Base-by-base conservation (phyloP, 2,797 vertebrate species). In the Diplodus puntazzo region DNA sequence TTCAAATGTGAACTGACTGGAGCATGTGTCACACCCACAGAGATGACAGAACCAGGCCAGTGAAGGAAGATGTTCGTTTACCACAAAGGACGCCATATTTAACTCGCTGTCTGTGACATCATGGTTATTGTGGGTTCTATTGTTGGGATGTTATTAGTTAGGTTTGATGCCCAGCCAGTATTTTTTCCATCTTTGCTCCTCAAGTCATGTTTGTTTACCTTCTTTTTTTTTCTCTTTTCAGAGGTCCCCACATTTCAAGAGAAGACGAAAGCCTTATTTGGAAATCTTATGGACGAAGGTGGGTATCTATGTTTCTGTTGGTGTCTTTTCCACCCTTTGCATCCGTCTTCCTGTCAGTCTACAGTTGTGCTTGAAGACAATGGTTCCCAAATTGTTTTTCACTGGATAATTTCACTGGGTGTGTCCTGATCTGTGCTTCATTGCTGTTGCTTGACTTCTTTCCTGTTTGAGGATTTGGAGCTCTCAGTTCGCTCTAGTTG, bases 201-300 rank as follows among this genome's bases (percentile, higher is more conserved):
- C 9, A 65, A 46, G 11, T 66, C 25, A 17, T 52, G 50, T 54
- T 66, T 76, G 59, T 82, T 85, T 61, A 79, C n/a, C n/a, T 11
- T 49, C 6, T 70, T 1, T 66, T 10, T 73, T 42, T 43, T 42
- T 65, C 25, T 87, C 75, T 82, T 90, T 92, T 61, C 92, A 96
- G 95, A 94, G 94, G 92, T 95, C 94, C 91, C 88, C 83, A 93
- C 92, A 94, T 95, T 96, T 96, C 95, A 95, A 93, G 94, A 94
- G 93, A 91, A 95, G 94, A 94, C 91, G 90, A 94, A 90, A 88
- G 90, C 94, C 94, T 91, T 91, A 94, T 90, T 95, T 95, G 93
- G 93, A 92, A 96, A 95, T 96, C 96, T 94, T 96, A 96, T 96
- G 96, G 96, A 96, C 95, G 96, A 96, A 96, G 96, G 96, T 94